Evolutionary conservation across 2,888 invertebrate genomes (phyloP), one percentile per base, ranked within the genome.

Genomic region (Philaethria dido): DNA sequence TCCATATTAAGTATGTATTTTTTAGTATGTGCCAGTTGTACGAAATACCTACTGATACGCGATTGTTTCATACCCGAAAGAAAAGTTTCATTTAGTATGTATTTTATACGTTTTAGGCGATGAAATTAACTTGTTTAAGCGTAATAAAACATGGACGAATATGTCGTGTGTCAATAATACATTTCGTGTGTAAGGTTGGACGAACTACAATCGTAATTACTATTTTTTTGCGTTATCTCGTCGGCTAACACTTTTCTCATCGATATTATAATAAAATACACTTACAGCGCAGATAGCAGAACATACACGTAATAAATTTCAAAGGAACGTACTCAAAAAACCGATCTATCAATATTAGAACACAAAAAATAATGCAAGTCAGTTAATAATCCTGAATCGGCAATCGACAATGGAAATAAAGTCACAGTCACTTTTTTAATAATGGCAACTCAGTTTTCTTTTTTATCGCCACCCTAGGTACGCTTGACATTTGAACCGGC

Each of bases 391-490:
- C 88, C 91, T 83, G 89, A 91, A 92, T 91, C 88, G 89, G 87
- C 89, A 91, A 86, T 92, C 88, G 83, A 92, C 92, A 92, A 92
- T 92, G 82, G 92, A 89, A 92, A 92, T 92, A 92, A 90, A 92
- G 91, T 92, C 87, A 88, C 88, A 90, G 92, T 92, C 92, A 92
- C 88, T 92, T 92, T 92, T 92, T 92, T 92, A 92, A 92, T 92
- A 92, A 91, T 89, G 83, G 91, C 90, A 88, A 86, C 87, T 86
- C 80, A 82, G 85, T 86, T 88, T 88, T 86, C 87, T 86, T 82
- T 90, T 91, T 92, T 91, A 89, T 88, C 86, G 88, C 89, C 89
- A 89, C 92, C 92, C 92, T 89, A 91, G 86, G 86, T 89, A 85
- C 88, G 84, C 90, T 92, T 92, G 92, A 92, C 92, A 92, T 92